Evolutionary conservation across 2,113 vertebrate genomes (phyloP), one percentile per base, ranked within the genome.

Genomic region (Ictalurus furcatus): DNA sequence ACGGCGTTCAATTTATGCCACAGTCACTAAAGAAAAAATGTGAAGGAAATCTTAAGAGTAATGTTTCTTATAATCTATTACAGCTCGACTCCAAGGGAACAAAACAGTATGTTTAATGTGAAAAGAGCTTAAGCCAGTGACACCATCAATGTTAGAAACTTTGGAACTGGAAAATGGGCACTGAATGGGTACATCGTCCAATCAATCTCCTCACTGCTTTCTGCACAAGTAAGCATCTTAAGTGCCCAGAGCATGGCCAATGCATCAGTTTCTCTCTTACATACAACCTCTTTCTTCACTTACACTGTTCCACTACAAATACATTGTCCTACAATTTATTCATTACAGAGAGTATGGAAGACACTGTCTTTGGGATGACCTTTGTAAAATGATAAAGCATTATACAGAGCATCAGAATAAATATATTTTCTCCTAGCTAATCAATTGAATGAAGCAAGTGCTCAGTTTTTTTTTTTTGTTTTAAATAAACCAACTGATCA

Each of bases 131-230:
- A 71, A n/a, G 30, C 30, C n/a, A 67, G 37, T 54, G 13, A 37
- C 74, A 78, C n/a, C 12, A 48, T n/a, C 69, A 44, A 34, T 21
- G 65, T 80, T 85, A 85, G 7, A 28, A 88, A 85, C 58, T 78
- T 28, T 2, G 40, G 13, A 87, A 63, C 37, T 63, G 59, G 40
- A 56, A 69, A 37, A 81, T 37, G 58, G 61, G 21, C 61, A 54
- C 76, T 67, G 58, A 48, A 83, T 23, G 4, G 80, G 30, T 83
- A 81, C 76, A 81, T 52, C 44, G 34, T 61, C 37, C 80, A 80
- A 17, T 80, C 73, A 73, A 71, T 74, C 37, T 79, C 40, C 25
- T 28, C 9, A 8, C 16, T 67, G 19, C 67, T 88, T 48, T 81
- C 76, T 69, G 78, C 25, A 37, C 40, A 71, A 13, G 48, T 71